Conservation (phyloP, 2,888 invertebrate genomes). For the Limnephilus rhombicus region DNA sequence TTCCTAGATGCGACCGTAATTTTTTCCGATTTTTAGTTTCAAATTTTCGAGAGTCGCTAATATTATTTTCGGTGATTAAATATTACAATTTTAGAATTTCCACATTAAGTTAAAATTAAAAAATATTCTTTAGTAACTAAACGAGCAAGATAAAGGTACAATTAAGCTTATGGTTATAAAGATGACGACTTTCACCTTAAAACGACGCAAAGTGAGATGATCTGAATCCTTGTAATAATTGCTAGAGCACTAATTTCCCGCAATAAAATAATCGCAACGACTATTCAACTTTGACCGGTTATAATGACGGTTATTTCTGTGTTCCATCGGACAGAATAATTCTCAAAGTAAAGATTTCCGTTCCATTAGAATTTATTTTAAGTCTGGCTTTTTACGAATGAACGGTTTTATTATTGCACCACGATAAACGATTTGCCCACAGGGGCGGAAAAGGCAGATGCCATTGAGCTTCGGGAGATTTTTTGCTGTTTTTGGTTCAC, state of each 20-base stretch:
- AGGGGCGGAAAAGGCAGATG: background rate
- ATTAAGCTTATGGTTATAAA: background rate
- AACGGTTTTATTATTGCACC: background rate
- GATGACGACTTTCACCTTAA: background rate
- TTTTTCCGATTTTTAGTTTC: no score
- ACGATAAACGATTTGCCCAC: background rate
- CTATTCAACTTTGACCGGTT: background rate
- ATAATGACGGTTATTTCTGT: background rate
- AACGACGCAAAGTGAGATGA: background rate
- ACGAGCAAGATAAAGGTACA: no score
- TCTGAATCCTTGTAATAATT: background rate
- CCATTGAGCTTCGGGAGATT: background rate
- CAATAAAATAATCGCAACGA: background rate
- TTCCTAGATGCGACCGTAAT: no score
- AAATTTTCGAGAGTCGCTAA: no score
- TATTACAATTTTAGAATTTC: no score
- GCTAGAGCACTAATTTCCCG: background rate
- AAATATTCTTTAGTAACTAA: no score
- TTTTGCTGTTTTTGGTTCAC: background rate
- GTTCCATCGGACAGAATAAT: background rate
- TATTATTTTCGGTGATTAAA: no score
- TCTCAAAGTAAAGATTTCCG: background rate
- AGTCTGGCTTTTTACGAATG: background rate
- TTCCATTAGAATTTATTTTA: background rate
- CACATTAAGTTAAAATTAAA: no score